These are phyloP conservation scores for Congeria kusceri DNA, from an alignment of 2,888 invertebrate genomes.

Conservation along the genomic window DNA sequence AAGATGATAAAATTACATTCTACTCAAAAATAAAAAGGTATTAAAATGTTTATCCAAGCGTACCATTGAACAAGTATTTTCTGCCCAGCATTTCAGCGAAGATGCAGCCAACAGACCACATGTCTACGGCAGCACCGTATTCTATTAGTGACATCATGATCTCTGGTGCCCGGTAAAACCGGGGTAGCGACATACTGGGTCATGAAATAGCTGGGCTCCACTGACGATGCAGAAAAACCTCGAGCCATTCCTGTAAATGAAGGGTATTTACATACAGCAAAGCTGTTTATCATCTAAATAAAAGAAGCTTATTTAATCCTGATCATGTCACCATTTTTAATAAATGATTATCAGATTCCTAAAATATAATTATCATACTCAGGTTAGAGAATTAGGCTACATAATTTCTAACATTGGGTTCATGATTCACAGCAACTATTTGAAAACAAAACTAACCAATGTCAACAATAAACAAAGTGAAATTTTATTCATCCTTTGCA, in stretches of 20 bases:
- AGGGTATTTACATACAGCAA: not conserved
- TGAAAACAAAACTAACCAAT: too few relatives aligned
- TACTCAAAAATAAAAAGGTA: too few relatives aligned
- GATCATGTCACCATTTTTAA: too few relatives aligned
- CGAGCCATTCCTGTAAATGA: conserved; percentile 83
- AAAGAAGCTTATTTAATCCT: too few relatives aligned
- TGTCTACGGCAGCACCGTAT: conserved; percentile 86
- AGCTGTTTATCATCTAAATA: too few relatives aligned
- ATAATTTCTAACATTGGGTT: too few relatives aligned
- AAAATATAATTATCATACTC: too few relatives aligned
- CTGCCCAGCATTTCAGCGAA: conserved; percentile 86
- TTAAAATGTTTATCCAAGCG: not conserved
- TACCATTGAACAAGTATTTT: conserved; percentile 86
- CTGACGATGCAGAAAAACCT: conserved; percentile 76
- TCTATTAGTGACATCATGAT: conserved; percentile 85
- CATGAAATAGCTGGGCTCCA: conserved; percentile 81
- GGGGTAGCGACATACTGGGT: conserved; percentile 86
- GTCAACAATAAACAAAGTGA: too few relatives aligned
- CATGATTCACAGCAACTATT: too few relatives aligned
- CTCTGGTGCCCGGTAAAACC: conserved; percentile 86
- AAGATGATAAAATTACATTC: too few relatives aligned
- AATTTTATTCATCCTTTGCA: not conserved
- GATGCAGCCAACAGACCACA: conserved; percentile 87
- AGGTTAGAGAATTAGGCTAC: too few relatives aligned
- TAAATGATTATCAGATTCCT: too few relatives aligned